A percentile compares a stretch with the other conserved stretches of the same genome.
Evolutionary conservation across 1,140 invertebrate species (phyloP).

Genomic region (Cyclina sinensis): DNA sequence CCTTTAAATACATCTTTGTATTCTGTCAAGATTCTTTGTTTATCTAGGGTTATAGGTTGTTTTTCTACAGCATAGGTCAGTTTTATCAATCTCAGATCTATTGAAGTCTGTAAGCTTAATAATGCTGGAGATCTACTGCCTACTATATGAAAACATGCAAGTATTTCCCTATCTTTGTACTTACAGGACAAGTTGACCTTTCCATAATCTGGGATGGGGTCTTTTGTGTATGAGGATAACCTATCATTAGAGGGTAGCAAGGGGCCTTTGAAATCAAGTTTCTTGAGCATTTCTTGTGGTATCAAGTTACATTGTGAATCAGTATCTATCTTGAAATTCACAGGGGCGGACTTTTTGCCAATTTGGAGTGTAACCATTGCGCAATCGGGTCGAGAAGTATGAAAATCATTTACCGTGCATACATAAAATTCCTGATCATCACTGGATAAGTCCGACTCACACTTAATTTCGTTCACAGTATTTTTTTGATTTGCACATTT

Average conservation of each 20-base stretch:
- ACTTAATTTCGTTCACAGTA: background rate
- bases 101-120: background rate
- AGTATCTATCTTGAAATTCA: constrained; percentile 37
- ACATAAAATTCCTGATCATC: background rate
- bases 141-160: background rate
- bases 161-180: background rate
- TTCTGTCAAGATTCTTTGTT: background rate
- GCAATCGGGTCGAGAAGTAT: background rate
- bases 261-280: background rate
- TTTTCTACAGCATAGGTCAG: constrained; percentile 30
- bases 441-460: background rate
- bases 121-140: background rate
- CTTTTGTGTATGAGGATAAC: constrained; percentile 26
- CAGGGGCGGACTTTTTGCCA: background rate
- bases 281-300: background rate
- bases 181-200: constrained; percentile 16
- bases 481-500: constrained; percentile 20
- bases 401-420: constrained; percentile 10
- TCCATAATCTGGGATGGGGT: background rate
- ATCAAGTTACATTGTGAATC: background rate
- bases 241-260: constrained; percentile 22
- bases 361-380: background rate
- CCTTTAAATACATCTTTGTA: constrained; percentile 50
- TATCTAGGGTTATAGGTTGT: background rate
- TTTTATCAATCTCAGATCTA: background rate